Evolutionary conservation across 2,113 vertebrate species (phyloP), one percentile per base, ranked within the genome.

Genomic region (Chamaetylas fuelleborni): DNA sequence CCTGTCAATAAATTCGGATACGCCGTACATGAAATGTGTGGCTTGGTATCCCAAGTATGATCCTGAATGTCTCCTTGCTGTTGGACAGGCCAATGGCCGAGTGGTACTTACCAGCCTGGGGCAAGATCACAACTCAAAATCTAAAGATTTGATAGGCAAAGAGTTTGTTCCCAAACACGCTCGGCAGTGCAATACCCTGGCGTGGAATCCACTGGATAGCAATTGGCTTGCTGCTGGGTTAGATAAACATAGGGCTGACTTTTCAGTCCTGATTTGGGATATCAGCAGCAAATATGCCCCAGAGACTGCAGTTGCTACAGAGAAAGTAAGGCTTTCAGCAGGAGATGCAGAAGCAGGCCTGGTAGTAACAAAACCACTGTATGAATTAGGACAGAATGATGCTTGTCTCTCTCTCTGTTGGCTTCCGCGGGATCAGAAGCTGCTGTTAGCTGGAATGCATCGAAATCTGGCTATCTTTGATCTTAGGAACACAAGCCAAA

Each of bases 81-180:
- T 99, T 56, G 99, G 99, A 29, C 99, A 99, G 95, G 99, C 99
- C 65, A 99, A 99, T 24, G 99, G 99, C n/a, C 97, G 99, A 60
- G 99, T 99, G 54, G 99, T 99, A 6, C 98, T 99, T 38, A 99
- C 99, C 71, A 99, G 99, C 96, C 97, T 99, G 4, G 99, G 99
- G 51, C 99, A 99, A 85, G 99, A 98, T 95, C 99, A 99, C 98
- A 99, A 99, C 96, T 99, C 99, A 20, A 98, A 99, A n/a, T 99
- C 97, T 45, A 99, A 98, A 91, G 99, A 99, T 84, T 93, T 99
- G 67, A 98, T 99, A 94, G 99, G 99, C 54, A 99, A 99, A 90
- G 99, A 99, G 96, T 99, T 99, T 97, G 99, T 99, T 22, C 99
- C 99, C 42, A 99, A 99, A n/a, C 99, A 99, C 0, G 99, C 99